phyloP scores from a whole-genome alignment of 2,888 invertebrate genomes.

The Eupithecia insigniata region DNA sequence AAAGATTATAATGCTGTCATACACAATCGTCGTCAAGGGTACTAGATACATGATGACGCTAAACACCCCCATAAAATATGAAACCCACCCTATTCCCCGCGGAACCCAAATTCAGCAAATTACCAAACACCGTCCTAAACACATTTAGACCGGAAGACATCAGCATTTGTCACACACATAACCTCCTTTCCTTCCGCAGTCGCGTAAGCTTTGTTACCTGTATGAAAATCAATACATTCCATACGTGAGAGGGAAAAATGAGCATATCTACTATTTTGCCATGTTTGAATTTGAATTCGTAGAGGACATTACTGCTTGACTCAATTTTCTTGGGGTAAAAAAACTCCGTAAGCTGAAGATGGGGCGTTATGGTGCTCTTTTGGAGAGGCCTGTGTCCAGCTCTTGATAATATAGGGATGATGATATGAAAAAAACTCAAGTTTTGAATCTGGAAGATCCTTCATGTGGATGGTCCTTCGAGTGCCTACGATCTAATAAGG shows the following conservation, averaged over 20 bases:
- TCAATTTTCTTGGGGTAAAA: not conserved
- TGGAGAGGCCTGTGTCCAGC: not conserved
- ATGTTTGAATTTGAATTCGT: not conserved
- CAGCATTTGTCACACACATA: constrained; percentile 23
- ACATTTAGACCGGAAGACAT: constrained; percentile 26
- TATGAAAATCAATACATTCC: constrained; percentile 32
- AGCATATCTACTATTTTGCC: not conserved
- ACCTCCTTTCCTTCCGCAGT: constrained; percentile 39
- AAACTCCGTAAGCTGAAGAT: not conserved
- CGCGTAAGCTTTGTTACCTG: constrained; percentile 35
- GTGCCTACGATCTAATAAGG: not conserved
- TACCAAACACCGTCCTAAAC: constrained; percentile 9
- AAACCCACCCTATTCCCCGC: not conserved
- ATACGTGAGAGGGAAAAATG: constrained; percentile 28
- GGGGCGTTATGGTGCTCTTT: not conserved
- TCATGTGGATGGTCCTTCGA: not conserved
- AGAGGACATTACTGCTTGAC: not conserved
- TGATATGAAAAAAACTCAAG: not conserved
- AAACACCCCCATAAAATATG: not conserved
- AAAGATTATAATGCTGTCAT: not conserved
- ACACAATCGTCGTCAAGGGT: not conserved
- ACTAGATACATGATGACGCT: not conserved
- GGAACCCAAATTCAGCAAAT: constrained; percentile 15
- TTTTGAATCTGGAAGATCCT: not conserved
- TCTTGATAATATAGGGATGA: not conserved